Evolutionary conservation across 2,797 vertebrate genomes (phyloP), one percentile per base, ranked within the genome.

Genomic region (Sus cebifrons): DNA sequence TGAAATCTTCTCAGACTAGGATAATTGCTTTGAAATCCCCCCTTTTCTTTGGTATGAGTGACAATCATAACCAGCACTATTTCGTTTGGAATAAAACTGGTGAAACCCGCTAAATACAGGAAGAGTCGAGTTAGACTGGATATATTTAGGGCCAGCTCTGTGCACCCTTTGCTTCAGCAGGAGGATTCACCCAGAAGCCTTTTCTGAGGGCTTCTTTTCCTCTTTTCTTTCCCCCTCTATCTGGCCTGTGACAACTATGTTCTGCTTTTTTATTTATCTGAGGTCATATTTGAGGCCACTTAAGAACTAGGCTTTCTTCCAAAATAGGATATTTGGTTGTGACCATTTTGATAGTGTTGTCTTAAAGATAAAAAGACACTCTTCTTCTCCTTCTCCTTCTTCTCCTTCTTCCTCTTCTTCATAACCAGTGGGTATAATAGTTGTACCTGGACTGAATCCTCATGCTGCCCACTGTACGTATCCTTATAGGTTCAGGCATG

Each of bases 181-280:
- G 3, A 74, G 79, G 86, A 49, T 18, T 77, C 64, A 56, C 40
- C 0, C 7, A 9, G 29, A 68, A 77, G 29, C 27, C 17, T 85
- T 73, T 95, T 78, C 83, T 44, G 58, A 82, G 21, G 10, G n/a
- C 56, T 54, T 32, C 27, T 49, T 89, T 87, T 82, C 16, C 21
- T 62, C 82, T 36, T 58, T 23, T 3, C 4, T 64, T 86, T 64
- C 21, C 27, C 8, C 18, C n/a, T 92, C 60, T 64, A 52, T 87
- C 32, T 89, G 82, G 56, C 40, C 36, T 95, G 0, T 94, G 89
- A 87, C 84, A 70, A 14, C 68, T 25, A 4, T 62, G 77, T 84
- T 83, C 70, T 90, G 65, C 84, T 77, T 96, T 93, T 94, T 93
- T 36, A 84, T 92, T 94, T 71, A 75, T 96, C 79, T 78, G 89